phyloP scores from a whole-genome alignment of 2,888 invertebrate species.

The Spilarctia lutea region DNA sequence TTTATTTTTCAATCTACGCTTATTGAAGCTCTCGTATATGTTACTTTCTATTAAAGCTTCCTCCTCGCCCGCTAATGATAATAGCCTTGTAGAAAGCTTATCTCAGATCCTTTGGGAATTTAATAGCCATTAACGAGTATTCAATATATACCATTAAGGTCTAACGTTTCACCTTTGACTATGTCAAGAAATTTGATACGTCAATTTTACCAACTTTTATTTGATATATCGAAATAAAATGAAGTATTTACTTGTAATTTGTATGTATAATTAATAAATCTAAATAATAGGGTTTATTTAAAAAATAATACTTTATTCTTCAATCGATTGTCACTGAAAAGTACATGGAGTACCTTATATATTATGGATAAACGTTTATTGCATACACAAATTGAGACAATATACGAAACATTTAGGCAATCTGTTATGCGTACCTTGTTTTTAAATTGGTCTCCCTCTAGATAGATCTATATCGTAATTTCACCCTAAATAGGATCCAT shows the following conservation, averaged over 20 bases:
- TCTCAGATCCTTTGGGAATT: background rate
- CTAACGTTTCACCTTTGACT: background rate
- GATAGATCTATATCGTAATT: background rate
- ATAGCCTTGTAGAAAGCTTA: slow-evolving; percentile 6
- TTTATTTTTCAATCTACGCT: background rate
- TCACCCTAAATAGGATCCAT: background rate
- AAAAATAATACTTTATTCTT: background rate
- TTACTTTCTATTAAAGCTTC: background rate
- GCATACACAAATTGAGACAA: too few species aligned
- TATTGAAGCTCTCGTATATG: background rate
- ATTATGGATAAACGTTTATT: too few species aligned
- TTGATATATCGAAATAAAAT: background rate
- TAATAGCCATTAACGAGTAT: background rate
- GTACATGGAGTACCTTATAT: too few species aligned
- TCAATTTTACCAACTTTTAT: background rate
- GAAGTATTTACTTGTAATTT: too few species aligned
- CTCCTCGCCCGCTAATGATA: slow-evolving; percentile 1
- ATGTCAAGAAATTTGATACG: background rate
- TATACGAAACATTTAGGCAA: background rate
- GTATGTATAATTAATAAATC: background rate
- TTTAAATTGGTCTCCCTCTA: too few species aligned
- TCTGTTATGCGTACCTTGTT: too few species aligned
- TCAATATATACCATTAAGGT: background rate
- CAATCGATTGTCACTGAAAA: too few species aligned
- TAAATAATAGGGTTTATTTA: background rate